These are phyloP conservation scores for Troides aeacus DNA, from an alignment of 2,888 invertebrate genomes.

Conservation along the genomic window DNA sequence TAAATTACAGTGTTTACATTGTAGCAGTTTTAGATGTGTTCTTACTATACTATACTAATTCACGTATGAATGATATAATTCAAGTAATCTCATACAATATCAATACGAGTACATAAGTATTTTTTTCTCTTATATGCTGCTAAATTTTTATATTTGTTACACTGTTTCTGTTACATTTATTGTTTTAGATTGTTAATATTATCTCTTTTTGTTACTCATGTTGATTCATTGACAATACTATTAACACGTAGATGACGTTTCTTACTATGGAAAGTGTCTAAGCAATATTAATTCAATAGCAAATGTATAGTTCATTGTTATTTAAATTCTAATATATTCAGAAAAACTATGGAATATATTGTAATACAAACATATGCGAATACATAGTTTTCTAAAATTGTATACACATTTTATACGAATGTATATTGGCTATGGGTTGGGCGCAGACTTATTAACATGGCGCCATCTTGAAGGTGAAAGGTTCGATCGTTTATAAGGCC, in stretches of 20 bases:
- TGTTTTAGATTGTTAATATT: too few relatives aligned
- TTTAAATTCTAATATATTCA: not conserved
- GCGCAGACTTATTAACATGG: constrained; percentile 27
- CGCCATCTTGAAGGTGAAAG: constrained; percentile 29
- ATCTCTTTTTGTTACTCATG: too few relatives aligned
- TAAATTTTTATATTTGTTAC: too few relatives aligned
- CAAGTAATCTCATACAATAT: not conserved
- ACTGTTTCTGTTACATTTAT: too few relatives aligned
- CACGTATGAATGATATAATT: not conserved
- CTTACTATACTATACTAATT: not conserved
- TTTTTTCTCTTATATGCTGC: too few relatives aligned
- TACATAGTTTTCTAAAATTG: constrained; percentile 7
- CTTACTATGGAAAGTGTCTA: not conserved
- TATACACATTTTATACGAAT: constrained; percentile 12
- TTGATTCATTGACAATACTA: not conserved
- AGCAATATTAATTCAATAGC: not conserved
- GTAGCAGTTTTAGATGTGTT: not conserved
- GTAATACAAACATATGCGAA: constrained; percentile 5
- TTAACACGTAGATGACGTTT: not conserved
- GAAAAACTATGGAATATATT: not conserved
- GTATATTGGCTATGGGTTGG: constrained; percentile 25
- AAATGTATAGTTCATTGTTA: not conserved
- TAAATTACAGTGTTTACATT: not conserved
- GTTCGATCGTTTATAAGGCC: constrained; percentile 27
- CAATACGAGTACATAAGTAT: too few relatives aligned